Conservation (phyloP, 2,888 invertebrate species). For the Scaptomyza reducta region DNA sequence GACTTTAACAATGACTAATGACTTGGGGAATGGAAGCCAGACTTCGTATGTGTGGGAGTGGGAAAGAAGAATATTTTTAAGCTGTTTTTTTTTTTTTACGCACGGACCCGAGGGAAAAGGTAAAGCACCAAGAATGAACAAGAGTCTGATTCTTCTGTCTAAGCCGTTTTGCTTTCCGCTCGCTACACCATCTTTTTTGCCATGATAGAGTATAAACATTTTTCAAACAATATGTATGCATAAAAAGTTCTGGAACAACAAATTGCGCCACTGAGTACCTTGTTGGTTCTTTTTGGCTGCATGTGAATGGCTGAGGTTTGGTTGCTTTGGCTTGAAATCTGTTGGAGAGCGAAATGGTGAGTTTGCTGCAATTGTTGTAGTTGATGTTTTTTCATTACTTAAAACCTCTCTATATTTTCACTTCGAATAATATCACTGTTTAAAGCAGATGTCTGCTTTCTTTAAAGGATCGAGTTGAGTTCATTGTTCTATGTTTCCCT, state of each 20-base stretch:
- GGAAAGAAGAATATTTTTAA: constrained; percentile 51
- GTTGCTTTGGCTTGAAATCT: constrained; percentile 13
- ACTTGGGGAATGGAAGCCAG: constrained; percentile 11
- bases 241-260: constrained; percentile 40
- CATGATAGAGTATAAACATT: constrained; percentile 30
- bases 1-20: constrained; percentile 38
- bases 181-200: not conserved
- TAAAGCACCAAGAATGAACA: no score
- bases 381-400: constrained; percentile 27
- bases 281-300: constrained; percentile 52
- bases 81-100: constrained; percentile 71
- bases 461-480: no score
- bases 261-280: constrained; percentile 13
- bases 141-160: constrained; percentile 26
- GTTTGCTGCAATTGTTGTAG: constrained; percentile 10
- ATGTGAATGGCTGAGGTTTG: constrained; percentile 44
- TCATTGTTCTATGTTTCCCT: no score
- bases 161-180: constrained; percentile 3
- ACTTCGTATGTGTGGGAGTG: not conserved
- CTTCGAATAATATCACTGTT: no score
- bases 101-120: no score
- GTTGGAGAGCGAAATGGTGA: constrained; percentile 23
- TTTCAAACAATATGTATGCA: constrained; percentile 36
- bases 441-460: no score
- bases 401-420: no score